Conservation (phyloP, 2,113 vertebrate genomes). For the Takifugu bimaculatus region DNA sequence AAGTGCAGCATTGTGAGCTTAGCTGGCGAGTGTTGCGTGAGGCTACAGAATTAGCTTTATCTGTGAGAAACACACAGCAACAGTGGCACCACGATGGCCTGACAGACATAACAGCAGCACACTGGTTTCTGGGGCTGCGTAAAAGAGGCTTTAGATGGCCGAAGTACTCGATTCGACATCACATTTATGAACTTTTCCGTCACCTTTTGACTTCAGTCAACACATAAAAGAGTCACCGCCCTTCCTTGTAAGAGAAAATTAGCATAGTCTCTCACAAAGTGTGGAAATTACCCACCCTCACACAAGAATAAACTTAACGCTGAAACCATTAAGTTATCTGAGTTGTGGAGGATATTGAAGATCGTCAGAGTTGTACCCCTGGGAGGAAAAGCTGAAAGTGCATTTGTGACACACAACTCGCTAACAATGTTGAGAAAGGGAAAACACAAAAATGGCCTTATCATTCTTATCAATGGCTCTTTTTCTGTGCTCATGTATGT, state of each 20-base stretch:
- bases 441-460: slow-evolving; percentile 62
- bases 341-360: slow-evolving; percentile 11
- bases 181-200: slow-evolving; percentile 12
- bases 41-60: slow-evolving; percentile 48
- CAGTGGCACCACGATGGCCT: slow-evolving; percentile 50
- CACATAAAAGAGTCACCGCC: neutral
- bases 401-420: slow-evolving; percentile 34
- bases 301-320: slow-evolving; percentile 16
- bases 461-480: slow-evolving; percentile 65
- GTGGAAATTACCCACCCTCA: slow-evolving; percentile 1
- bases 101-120: slow-evolving; percentile 56
- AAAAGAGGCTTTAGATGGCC: slow-evolving; percentile 56
- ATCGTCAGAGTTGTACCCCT: slow-evolving; percentile 25
- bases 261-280: neutral
- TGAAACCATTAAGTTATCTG: neutral
- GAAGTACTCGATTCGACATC: slow-evolving; percentile 50
- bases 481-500: slow-evolving; percentile 55
- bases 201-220: neutral
- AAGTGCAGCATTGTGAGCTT: slow-evolving; percentile 32
- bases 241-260: neutral
- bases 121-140: slow-evolving; percentile 66
- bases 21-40: slow-evolving; percentile 18
- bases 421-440: slow-evolving; percentile 68
- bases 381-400: slow-evolving; percentile 41
- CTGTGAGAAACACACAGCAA: slow-evolving; percentile 46